phyloP scores from a whole-genome alignment of 1,140 invertebrate genomes.

The Drosophila biarmipes region DNA sequence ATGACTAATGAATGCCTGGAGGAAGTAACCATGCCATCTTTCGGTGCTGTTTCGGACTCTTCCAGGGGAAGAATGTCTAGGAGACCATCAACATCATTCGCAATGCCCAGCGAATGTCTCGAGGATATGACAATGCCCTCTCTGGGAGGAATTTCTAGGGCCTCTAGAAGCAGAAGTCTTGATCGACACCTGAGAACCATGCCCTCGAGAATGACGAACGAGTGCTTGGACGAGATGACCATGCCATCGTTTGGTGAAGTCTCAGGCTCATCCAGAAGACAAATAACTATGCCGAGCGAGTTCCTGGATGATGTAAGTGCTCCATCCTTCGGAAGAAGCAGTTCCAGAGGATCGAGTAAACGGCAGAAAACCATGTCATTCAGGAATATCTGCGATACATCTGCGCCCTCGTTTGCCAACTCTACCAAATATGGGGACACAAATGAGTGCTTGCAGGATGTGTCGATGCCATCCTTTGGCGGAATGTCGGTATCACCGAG shows the following conservation, averaged over 20 bases:
- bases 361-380: not conserved
- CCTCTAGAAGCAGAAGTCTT: not conserved
- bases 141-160: not conserved
- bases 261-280: not conserved
- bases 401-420: not conserved
- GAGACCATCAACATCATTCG: not conserved
- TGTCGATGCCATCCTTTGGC: slow-evolving; percentile 5
- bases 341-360: not conserved
- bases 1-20: slow-evolving; percentile 9
- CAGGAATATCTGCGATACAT: not conserved
- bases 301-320: not conserved
- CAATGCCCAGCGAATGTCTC: slow-evolving; percentile 8
- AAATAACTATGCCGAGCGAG: not conserved
- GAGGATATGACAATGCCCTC: slow-evolving; percentile 2
- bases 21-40: slow-evolving; percentile 12
- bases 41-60: not conserved
- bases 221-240: slow-evolving; percentile 29
- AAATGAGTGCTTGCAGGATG: slow-evolving; percentile 5
- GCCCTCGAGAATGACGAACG: slow-evolving; percentile 5
- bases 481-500: not conserved
- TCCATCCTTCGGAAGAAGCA: not conserved
- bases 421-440: not conserved
- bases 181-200: not conserved
- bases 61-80: not conserved
- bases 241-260: slow-evolving; percentile 15